These are phyloP conservation scores for Pantherophis alleghaniensis DNA, from an alignment of 2,797 vertebrate species.

Conservation along the genomic window DNA sequence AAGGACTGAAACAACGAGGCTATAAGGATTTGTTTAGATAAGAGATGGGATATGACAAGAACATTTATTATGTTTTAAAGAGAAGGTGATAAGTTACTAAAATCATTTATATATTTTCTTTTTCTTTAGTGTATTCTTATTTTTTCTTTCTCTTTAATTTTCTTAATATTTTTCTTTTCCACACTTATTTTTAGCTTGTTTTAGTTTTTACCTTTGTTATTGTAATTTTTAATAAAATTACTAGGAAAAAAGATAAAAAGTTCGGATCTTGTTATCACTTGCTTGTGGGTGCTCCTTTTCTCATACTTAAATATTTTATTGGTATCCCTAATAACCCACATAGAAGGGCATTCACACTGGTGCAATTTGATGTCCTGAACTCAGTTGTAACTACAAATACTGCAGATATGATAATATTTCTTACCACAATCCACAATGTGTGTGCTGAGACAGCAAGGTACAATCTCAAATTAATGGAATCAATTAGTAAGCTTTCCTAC, in stretches of 20 bases:
- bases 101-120: background rate
- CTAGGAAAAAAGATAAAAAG: background rate
- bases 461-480: background rate
- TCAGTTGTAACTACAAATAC: background rate
- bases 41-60: background rate
- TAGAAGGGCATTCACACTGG: background rate
- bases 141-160: background rate
- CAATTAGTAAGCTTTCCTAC: background rate
- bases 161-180: background rate
- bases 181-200: background rate
- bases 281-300: background rate
- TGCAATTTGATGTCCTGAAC: background rate
- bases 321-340: background rate
- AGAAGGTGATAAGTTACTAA: background rate
- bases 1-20: background rate
- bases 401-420: background rate
- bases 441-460: background rate
- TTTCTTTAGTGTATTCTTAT: background rate
- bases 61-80: background rate
- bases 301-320: background rate
- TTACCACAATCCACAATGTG: background rate
- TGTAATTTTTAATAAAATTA: background rate
- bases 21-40: background rate
- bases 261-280: background rate
- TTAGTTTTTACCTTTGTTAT: background rate